Percentiles rank a stretch among this genome's conserved stretches.
phyloP scores from a whole-genome alignment of 1,140 invertebrate genomes.

The Delia radicum region DNA sequence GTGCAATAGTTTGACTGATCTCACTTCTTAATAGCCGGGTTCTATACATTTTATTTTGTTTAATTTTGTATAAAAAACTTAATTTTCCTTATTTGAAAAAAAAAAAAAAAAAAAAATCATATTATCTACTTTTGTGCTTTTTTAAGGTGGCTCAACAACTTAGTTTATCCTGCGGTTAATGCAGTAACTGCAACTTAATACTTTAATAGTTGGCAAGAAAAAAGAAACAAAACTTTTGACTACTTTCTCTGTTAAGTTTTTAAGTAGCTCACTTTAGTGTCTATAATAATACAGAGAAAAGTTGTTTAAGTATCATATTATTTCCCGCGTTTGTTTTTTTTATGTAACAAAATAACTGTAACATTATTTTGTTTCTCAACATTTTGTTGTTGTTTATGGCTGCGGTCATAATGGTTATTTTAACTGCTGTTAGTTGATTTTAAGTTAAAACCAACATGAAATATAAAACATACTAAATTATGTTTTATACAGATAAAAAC shows the following conservation, averaged over 20 bases:
- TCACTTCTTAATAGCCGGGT: too few relatives aligned
- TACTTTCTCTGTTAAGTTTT: neutral
- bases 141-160: neutral
- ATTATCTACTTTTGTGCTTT: too few relatives aligned
- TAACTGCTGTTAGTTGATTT: neutral
- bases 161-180: constrained; percentile 15
- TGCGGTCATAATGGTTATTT: neutral
- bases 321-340: neutral
- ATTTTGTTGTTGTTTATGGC: neutral
- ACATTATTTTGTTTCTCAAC: neutral
- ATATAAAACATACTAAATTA: too few relatives aligned
- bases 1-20: too few relatives aligned
- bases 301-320: neutral
- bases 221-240: neutral
- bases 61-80: too few relatives aligned
- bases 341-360: neutral
- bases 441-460: neutral
- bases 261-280: neutral
- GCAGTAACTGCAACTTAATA: constrained; percentile 19
- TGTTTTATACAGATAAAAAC: too few relatives aligned
- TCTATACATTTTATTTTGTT: too few relatives aligned
- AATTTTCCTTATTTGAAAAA: too few relatives aligned
- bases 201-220: constrained; percentile 19
- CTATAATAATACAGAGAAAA: neutral
- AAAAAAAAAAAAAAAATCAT: too few relatives aligned